Base-by-base conservation (phyloP, 2,113 vertebrate species). In the Haemorhous mexicanus region DNA sequence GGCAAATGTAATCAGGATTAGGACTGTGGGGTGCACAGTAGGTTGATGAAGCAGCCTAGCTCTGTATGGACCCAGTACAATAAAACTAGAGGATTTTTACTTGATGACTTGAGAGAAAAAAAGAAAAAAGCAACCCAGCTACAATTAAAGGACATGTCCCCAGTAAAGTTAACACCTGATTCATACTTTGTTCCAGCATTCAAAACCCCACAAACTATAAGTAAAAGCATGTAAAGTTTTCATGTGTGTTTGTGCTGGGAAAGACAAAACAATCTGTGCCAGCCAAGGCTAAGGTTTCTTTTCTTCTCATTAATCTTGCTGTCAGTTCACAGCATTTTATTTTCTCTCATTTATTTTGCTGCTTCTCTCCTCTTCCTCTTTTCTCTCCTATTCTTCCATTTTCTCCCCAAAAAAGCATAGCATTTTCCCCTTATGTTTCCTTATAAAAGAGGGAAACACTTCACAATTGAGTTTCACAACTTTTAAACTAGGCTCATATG, bases 1-100 rank as follows among this genome's bases (percentile, higher is more conserved):
- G 84, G 92, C 82, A 96, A 96, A 93, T 61, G 69, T 94, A 96
- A 96, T 94, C 78, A 91, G 95, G 94, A 94, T 97, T 94, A 97
- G 35, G 55, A 83, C 47, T 39, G 79, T 49, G 46, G 28, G 62
- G 96, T 75, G 72, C 84, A 94, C 6, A 72, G 61, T 59, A 77
- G 84, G 82, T 79, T 56, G 96, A 83, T 49, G 30, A 93, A 82
- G 49, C 58, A 73, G 88, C 44, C 79, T 64, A 76, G 67, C 58
- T 91, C 74, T 93, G 74, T n/a, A 61, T 5, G 28, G 87, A 94
- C 24, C 19, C 28, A 61, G 50, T 64, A 46, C 64, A 94, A 10
- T 16, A 75, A 86, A 39, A 61, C 43, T 20, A 26, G 49, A 81
- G 72, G 43, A 83, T 74, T 84, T 94, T 90, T 61, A 80, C 43